phyloP scores from a whole-genome alignment of 2,888 invertebrate species.

The Drosophila setosimentum region DNA sequence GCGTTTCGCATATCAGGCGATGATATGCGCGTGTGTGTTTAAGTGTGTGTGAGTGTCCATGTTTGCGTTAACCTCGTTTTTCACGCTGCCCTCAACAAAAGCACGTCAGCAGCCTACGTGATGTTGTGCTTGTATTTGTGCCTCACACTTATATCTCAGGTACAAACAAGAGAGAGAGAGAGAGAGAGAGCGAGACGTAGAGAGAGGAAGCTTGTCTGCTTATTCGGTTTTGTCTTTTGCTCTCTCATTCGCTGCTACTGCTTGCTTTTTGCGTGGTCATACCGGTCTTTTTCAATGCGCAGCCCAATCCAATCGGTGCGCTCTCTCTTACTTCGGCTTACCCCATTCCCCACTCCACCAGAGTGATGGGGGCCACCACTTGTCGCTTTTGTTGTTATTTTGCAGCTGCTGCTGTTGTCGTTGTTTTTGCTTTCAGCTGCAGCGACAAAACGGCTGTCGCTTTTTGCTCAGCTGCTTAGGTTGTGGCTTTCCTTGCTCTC shows the following conservation, averaged over 20 bases:
- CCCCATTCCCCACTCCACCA: slow-evolving; percentile 1
- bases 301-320: slow-evolving; percentile 17
- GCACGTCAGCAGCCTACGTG: slow-evolving; percentile 76
- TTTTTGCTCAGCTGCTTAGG: slow-evolving; percentile 61
- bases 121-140: slow-evolving; percentile 58
- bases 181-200: slow-evolving; percentile 13
- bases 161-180: slow-evolving; percentile 15
- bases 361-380: slow-evolving; percentile 58
- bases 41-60: slow-evolving; percentile 26
- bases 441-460: slow-evolving; percentile 58
- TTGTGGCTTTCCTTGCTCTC: slow-evolving; percentile 47
- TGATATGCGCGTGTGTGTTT: slow-evolving; percentile 29
- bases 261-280: slow-evolving; percentile 72
- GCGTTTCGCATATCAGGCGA: slow-evolving; percentile 74
- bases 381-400: slow-evolving; percentile 77
- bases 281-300: slow-evolving; percentile 76
- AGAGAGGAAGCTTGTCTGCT: slow-evolving; percentile 30
- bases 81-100: slow-evolving; percentile 50
- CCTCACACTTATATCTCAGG: slow-evolving; percentile 33
- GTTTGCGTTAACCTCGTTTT: slow-evolving; percentile 66
- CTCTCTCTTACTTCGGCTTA: slow-evolving; percentile 14
- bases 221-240: slow-evolving; percentile 42
- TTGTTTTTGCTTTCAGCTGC: slow-evolving; percentile 56
- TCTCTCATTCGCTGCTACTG: slow-evolving; percentile 41
- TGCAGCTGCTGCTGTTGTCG: slow-evolving; percentile 33